These are phyloP conservation scores for Agapornis canus DNA, from an alignment of 2,797 vertebrate genomes.

Conservation along the genomic window DNA sequence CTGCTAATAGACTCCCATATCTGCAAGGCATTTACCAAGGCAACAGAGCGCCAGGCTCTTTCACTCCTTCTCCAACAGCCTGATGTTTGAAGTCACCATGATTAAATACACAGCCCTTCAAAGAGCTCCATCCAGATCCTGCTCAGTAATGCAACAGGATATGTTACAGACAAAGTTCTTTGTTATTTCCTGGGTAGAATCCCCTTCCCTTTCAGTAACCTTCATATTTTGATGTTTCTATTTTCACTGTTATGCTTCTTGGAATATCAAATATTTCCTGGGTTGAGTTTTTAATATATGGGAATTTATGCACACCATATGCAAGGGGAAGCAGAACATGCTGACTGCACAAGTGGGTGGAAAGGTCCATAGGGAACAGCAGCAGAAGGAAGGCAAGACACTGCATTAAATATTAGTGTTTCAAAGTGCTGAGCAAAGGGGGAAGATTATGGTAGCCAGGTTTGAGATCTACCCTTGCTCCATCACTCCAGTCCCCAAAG, in stretches of 20 bases:
- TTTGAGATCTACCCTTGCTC: not conserved
- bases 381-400: constrained; percentile 21
- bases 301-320: not conserved
- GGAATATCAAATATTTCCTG: not conserved
- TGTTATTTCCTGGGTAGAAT: not conserved
- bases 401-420: not conserved
- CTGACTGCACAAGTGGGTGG: not conserved
- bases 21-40: not conserved
- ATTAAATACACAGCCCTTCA: not conserved
- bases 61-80: not conserved
- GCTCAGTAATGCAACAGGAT: not conserved
- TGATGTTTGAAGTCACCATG: accelerated
- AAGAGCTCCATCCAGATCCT: not conserved
- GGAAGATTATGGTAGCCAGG: not conserved
- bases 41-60: not conserved
- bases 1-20: not conserved
- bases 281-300: not conserved
- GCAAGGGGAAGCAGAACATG: not conserved
- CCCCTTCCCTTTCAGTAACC: not conserved
- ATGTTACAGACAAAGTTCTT: not conserved
- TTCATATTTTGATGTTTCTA: not conserved
- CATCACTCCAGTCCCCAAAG: not conserved
- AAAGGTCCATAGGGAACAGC: not conserved
- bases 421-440: constrained; percentile 15
- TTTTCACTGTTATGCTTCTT: not conserved